Evolutionary conservation across 2,113 vertebrate genomes (phyloP).

Genomic region (Psammodynastes pulverulentus): DNA sequence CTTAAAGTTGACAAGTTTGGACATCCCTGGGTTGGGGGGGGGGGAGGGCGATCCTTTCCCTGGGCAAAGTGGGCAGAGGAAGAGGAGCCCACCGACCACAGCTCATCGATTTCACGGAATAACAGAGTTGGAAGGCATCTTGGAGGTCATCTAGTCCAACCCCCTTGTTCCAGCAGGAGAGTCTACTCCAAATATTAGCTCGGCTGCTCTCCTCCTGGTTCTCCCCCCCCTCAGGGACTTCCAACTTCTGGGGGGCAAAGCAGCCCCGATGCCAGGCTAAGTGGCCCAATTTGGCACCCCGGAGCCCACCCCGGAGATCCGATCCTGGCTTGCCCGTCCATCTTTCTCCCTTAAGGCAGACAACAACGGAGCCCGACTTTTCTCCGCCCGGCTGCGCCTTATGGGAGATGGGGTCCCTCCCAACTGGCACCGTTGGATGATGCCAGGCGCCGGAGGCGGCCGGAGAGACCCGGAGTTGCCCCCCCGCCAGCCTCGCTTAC

Average conservation of each 20-base stretch:
- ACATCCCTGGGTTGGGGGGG: too few relatives aligned
- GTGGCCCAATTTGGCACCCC: neutral
- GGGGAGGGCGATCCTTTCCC: too few relatives aligned
- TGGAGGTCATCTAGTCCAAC: too few relatives aligned
- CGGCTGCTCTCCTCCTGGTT: neutral
- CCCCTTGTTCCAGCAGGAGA: too few relatives aligned
- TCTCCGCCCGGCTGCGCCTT: neutral
- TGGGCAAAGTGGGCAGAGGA: too few relatives aligned
- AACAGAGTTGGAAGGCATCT: too few relatives aligned
- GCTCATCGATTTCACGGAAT: too few relatives aligned
- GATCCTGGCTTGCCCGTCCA: neutral
- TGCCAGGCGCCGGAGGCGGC: neutral
- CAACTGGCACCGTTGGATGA: neutral
- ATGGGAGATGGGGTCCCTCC: neutral
- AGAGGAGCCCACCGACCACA: too few relatives aligned
- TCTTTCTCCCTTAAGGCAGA: too few relatives aligned
- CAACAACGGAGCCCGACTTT: neutral
- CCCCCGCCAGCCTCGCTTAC: neutral
- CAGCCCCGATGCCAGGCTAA: too few relatives aligned
- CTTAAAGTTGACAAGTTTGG: too few relatives aligned
- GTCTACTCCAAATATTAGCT: too few relatives aligned
- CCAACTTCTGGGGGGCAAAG: neutral
- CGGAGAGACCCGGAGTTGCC: neutral
- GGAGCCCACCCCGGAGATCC: neutral
- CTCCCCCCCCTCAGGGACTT: accelerated